Evolutionary conservation across 2,888 invertebrate species (phyloP).

Genomic region (Pheosia gnoma): DNA sequence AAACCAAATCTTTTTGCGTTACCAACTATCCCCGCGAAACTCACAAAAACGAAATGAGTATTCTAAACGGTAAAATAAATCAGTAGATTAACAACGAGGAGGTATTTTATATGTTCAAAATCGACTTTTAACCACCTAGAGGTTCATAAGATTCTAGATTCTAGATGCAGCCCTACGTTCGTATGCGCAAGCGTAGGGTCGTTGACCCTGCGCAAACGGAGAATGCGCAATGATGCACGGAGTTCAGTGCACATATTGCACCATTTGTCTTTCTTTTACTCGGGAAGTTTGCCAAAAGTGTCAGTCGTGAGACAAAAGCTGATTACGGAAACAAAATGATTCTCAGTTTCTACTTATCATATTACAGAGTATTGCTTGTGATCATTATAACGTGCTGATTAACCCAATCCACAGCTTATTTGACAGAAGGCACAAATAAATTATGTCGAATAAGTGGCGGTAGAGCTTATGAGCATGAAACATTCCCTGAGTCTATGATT

Average conservation of each 20-base stretch:
- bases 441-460: too few species aligned
- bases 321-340: too few species aligned
- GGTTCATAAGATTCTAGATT: slow-evolving; percentile 22
- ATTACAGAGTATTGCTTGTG: too few species aligned
- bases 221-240: slow-evolving; percentile 65
- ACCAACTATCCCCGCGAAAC: too few species aligned
- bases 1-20: not conserved
- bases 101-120: slow-evolving; percentile 19
- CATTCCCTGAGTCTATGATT: too few species aligned
- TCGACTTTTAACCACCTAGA: slow-evolving; percentile 22
- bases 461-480: too few species aligned
- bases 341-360: too few species aligned
- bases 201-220: slow-evolving; percentile 46
- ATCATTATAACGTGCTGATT: too few species aligned
- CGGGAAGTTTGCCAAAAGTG: slow-evolving; percentile 19
- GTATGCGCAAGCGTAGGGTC: slow-evolving; percentile 27
- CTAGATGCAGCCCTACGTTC: slow-evolving; percentile 28
- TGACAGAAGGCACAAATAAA: too few species aligned
- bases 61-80: slow-evolving; percentile 19
- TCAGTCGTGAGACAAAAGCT: not conserved
- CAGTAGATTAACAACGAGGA: slow-evolving; percentile 11
- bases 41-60: slow-evolving; percentile 22
- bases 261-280: slow-evolving; percentile 47
- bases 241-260: slow-evolving; percentile 50
- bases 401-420: too few species aligned